Percentiles rank a stretch among this genome's conserved stretches.
Evolutionary conservation across 2,888 invertebrate genomes (phyloP).

Genomic region (Sarcophaga variegata): DNA sequence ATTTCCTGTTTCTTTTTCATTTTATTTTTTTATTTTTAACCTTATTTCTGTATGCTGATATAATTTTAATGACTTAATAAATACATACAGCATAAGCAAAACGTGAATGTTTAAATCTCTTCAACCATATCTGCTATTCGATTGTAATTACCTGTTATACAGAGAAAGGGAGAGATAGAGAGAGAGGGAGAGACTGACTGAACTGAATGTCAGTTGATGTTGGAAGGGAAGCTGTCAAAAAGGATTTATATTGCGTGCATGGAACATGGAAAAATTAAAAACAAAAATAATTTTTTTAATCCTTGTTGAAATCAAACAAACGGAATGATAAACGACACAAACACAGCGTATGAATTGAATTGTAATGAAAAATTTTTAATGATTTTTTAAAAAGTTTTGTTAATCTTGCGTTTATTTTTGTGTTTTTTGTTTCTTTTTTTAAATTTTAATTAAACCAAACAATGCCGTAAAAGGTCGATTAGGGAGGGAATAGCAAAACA

Average conservation of each 20-base stretch:
- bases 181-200: background rate
- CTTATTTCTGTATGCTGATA: constrained; percentile 53
- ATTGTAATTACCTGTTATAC: background rate
- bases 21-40: background rate
- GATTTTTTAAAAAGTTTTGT: constrained; percentile 56
- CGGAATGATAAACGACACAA: constrained; percentile 27
- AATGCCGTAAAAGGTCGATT: too few species aligned
- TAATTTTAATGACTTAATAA: constrained; percentile 71
- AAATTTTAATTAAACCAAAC: too few species aligned
- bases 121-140: background rate
- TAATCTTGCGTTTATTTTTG: too few species aligned
- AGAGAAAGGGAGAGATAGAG: background rate
- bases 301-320: constrained; percentile 60
- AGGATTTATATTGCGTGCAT: constrained; percentile 69
- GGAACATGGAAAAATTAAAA: constrained; percentile 14
- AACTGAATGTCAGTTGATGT: constrained; percentile 6
- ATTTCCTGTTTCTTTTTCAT: constrained; percentile 60
- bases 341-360: constrained; percentile 1
- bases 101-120: constrained; percentile 19
- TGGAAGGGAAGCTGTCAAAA: constrained; percentile 62
- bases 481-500: too few species aligned
- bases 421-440: too few species aligned
- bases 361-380: constrained; percentile 43
- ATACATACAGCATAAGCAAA: constrained; percentile 33
- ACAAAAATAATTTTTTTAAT: constrained; percentile 21